Evolutionary conservation across 2,888 invertebrate genomes (phyloP).

Genomic region (Piscicola geometra): DNA sequence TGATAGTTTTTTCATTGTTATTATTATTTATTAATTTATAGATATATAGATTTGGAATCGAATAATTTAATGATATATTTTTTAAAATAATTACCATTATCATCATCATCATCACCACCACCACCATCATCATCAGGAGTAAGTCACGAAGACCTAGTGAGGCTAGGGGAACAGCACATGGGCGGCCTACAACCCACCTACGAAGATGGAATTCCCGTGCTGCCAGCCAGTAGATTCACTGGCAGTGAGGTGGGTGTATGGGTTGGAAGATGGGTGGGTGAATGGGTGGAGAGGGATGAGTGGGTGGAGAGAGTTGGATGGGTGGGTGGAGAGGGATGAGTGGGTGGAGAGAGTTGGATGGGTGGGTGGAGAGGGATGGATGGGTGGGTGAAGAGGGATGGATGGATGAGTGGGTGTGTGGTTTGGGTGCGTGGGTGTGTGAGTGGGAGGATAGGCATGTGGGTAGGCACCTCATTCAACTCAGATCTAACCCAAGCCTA

Average conservation of each 20-base stretch:
- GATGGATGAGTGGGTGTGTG: too few relatives aligned
- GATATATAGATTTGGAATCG: not conserved
- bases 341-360: too few relatives aligned
- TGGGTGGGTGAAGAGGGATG: too few relatives aligned
- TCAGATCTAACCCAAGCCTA: too few relatives aligned
- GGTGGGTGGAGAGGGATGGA: too few relatives aligned
- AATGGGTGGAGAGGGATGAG: conserved; percentile 20
- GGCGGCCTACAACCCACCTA: conserved; percentile 25
- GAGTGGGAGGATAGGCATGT: too few relatives aligned
- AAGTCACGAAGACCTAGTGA: conserved; percentile 30
- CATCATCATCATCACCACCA: too few relatives aligned
- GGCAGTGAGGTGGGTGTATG: conserved; percentile 37
- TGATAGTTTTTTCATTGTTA: not conserved
- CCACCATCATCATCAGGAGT: too few relatives aligned
- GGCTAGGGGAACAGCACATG: conserved; percentile 35
- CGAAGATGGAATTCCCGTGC: conserved; percentile 34
- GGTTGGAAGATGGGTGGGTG: conserved; percentile 21
- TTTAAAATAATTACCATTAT: too few relatives aligned
- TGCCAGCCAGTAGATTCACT: conserved; percentile 34
- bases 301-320: conserved; percentile 16
- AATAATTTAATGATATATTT: too few relatives aligned
- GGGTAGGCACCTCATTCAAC: too few relatives aligned
- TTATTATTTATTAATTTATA: not conserved
- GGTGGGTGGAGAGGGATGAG: conserved; percentile 17
- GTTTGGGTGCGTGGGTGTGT: too few relatives aligned